Evolutionary conservation across 1,140 invertebrate genomes (phyloP).

Genomic region (Triops cancriformis): DNA sequence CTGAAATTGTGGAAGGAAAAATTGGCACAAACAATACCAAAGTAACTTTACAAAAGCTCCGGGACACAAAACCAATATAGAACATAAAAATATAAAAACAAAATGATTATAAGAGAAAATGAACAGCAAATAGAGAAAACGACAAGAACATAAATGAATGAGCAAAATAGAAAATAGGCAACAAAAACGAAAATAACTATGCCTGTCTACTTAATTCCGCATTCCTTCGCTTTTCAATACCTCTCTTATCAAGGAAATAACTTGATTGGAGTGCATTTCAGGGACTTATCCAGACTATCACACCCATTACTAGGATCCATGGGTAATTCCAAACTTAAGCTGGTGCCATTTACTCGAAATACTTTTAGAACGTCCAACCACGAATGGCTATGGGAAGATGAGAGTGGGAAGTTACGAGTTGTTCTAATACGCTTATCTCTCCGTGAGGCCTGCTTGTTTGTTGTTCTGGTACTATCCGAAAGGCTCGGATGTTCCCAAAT

Average conservation of each 20-base stretch:
- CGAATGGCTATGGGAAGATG: not conserved
- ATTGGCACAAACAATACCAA: too few species aligned
- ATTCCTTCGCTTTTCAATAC: not conserved
- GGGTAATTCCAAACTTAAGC: not conserved
- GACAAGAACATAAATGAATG: too few species aligned
- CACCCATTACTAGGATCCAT: not conserved
- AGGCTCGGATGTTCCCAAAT: not conserved
- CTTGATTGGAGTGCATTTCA: not conserved
- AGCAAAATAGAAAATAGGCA: too few species aligned
- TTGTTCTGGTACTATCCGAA: not conserved
- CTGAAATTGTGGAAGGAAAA: too few species aligned
- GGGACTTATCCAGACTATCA: not conserved
- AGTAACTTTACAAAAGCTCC: too few species aligned
- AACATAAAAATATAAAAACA: too few species aligned
- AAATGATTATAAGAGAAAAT: too few species aligned
- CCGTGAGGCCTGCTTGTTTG: not conserved
- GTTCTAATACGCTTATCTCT: not conserved
- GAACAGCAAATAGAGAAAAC: too few species aligned
- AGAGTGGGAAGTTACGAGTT: not conserved
- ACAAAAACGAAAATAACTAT: too few species aligned
- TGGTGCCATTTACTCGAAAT: not conserved
- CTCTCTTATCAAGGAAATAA: not conserved
- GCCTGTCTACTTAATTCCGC: not conserved
- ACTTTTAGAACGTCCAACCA: not conserved
- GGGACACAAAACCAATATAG: too few species aligned